Conservation (phyloP, 2,797 vertebrate genomes). For the Adelosebastes latens region DNA sequence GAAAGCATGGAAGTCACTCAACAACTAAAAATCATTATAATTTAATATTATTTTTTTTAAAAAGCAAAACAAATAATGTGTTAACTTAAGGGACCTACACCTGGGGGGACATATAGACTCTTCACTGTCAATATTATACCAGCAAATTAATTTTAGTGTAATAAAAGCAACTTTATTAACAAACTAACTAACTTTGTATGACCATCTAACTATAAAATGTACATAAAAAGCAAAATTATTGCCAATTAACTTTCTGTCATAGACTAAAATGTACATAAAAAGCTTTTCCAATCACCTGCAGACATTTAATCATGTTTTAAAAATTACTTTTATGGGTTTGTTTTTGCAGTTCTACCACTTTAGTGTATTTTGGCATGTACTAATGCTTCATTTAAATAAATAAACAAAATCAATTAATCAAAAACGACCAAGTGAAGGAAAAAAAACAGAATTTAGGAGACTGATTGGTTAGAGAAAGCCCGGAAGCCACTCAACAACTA, state of each 20-base stretch:
- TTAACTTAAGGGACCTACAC: neutral
- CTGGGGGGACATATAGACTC: neutral
- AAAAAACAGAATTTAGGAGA: too few relatives aligned
- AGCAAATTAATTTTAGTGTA: neutral
- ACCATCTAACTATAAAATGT: neutral
- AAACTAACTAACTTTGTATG: neutral
- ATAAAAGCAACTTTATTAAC: neutral
- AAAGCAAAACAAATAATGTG: too few relatives aligned
- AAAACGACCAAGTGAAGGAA: too few relatives aligned
- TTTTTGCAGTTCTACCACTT: neutral
- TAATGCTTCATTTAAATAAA: rapidly evolving
- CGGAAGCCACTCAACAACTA: too few relatives aligned
- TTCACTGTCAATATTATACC: neutral
- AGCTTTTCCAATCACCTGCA: neutral
- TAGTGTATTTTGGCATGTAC: rapidly evolving
- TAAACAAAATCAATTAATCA: too few relatives aligned
- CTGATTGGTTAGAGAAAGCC: too few relatives aligned
- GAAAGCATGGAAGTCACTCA: neutral
- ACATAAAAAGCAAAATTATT: neutral
- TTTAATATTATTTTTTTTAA: too few relatives aligned
- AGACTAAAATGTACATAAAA: too few relatives aligned
- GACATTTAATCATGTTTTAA: too few relatives aligned
- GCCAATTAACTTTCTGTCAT: too few relatives aligned
- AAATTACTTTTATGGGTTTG: neutral
- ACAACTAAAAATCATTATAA: too few relatives aligned